Conservation (phyloP, 2,888 invertebrate species). For the Drosophila kuntzei region DNA sequence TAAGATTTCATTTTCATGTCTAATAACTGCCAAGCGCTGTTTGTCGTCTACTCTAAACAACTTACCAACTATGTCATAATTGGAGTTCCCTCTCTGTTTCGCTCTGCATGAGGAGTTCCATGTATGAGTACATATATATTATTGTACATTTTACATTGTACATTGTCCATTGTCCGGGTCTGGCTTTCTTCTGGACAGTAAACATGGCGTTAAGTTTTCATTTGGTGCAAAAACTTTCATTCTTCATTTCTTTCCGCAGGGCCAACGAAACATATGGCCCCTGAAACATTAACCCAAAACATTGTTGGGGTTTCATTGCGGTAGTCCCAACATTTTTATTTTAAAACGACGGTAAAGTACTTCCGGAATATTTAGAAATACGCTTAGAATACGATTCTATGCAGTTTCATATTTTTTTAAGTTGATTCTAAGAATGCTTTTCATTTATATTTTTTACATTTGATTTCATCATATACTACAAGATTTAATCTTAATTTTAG, state of each 20-base stretch:
- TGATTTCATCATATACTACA: background rate
- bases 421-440: background rate
- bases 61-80: constrained; percentile 68
- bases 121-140: background rate
- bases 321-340: constrained; percentile 3
- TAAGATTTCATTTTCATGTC: constrained; percentile 62
- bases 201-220: constrained; percentile 44
- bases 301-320: constrained; percentile 4
- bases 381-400: background rate
- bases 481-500: background rate
- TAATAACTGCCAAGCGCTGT: constrained; percentile 28
- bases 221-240: constrained; percentile 57
- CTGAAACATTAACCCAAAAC: constrained; percentile 7
- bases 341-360: background rate
- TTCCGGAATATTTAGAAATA: background rate
- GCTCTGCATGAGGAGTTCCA: constrained; percentile 41
- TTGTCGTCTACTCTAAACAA: constrained; percentile 21
- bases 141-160: background rate
- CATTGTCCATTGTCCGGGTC: constrained; percentile 35
- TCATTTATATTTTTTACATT: background rate
- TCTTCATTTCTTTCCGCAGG: constrained; percentile 43
- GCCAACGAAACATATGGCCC: constrained; percentile 1
- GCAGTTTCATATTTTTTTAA: background rate
- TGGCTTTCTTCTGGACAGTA: constrained; percentile 56
- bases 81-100: constrained; percentile 39